Percentiles rank a stretch among this genome's conserved stretches.
Evolutionary conservation across 2,888 invertebrate genomes (phyloP).

Genomic region (Coleophora flavipennella): DNA sequence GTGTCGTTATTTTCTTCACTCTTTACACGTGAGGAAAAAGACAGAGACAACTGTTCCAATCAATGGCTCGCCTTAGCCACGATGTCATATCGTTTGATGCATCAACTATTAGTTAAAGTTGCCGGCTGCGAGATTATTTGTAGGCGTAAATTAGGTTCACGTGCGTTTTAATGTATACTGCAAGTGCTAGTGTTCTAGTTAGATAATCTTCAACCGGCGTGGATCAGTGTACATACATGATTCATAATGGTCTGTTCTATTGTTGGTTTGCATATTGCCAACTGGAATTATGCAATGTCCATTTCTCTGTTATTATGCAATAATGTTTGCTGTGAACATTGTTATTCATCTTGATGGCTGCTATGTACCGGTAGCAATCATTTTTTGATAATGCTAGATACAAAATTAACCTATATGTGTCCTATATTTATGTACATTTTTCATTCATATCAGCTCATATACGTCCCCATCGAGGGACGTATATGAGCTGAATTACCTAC

Average conservation of each 20-base stretch:
- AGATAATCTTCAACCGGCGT: slow-evolving; percentile 65
- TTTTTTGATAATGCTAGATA: neutral
- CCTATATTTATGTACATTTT: too few relatives aligned
- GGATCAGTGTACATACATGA: slow-evolving; percentile 66
- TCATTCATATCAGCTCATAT: too few relatives aligned
- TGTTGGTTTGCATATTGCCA: slow-evolving; percentile 59
- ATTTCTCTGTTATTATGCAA: slow-evolving; percentile 35
- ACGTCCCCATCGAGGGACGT: too few relatives aligned
- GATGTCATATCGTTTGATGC: slow-evolving; percentile 63
- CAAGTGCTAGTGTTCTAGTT: slow-evolving; percentile 66
- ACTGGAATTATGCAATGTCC: slow-evolving; percentile 58
- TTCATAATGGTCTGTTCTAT: slow-evolving; percentile 65
- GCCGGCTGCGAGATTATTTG: slow-evolving; percentile 45
- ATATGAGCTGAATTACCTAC: too few relatives aligned
- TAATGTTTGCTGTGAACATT: slow-evolving; percentile 12
- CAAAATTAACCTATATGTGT: too few relatives aligned
- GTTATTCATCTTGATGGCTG: neutral
- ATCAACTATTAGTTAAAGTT: slow-evolving; percentile 61
- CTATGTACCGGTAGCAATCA: slow-evolving; percentile 1
- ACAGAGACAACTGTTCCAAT: too few relatives aligned
- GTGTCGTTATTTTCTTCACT: too few relatives aligned
- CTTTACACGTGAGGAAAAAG: too few relatives aligned
- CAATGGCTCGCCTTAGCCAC: too few relatives aligned
- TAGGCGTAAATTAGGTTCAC: slow-evolving; percentile 67
- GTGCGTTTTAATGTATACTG: slow-evolving; percentile 68